phyloP scores from a whole-genome alignment of 2,113 vertebrate species.

The Callocephalon fimbriatum region DNA sequence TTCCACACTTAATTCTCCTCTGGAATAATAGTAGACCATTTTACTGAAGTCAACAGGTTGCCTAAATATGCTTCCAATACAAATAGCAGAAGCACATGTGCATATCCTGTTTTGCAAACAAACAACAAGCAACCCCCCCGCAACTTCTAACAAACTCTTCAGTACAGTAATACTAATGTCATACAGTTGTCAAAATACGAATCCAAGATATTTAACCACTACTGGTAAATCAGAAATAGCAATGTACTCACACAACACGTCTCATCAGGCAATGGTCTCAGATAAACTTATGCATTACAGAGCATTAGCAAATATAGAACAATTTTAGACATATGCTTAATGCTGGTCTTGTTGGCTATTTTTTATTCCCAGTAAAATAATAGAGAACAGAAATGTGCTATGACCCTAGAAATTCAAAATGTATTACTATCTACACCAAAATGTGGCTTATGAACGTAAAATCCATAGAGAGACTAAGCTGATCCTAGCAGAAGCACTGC shows the following conservation, averaged over 20 bases:
- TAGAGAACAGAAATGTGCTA: neutral
- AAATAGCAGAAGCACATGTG: neutral
- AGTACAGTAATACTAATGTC: neutral
- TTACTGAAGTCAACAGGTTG: neutral
- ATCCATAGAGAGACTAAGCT: neutral
- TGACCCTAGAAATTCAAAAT: neutral
- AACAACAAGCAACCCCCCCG: accelerated
- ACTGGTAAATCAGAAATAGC: neutral
- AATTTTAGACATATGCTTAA: neutral
- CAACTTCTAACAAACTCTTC: neutral
- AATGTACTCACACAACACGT: neutral
- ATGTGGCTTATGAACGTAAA: neutral
- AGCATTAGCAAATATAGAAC: neutral
- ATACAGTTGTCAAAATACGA: neutral
- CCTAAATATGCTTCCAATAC: neutral
- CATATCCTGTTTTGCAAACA: neutral
- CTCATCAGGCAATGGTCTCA: neutral
- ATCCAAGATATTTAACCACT: neutral
- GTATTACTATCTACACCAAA: neutral
- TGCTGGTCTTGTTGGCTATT: neutral
- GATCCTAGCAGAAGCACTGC: neutral
- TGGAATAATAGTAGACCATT: neutral
- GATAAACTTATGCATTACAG: neutral
- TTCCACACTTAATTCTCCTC: neutral
- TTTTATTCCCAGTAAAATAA: neutral